Evolutionary conservation across 2,113 vertebrate genomes (phyloP).

Genomic region (Cepphus grylle): DNA sequence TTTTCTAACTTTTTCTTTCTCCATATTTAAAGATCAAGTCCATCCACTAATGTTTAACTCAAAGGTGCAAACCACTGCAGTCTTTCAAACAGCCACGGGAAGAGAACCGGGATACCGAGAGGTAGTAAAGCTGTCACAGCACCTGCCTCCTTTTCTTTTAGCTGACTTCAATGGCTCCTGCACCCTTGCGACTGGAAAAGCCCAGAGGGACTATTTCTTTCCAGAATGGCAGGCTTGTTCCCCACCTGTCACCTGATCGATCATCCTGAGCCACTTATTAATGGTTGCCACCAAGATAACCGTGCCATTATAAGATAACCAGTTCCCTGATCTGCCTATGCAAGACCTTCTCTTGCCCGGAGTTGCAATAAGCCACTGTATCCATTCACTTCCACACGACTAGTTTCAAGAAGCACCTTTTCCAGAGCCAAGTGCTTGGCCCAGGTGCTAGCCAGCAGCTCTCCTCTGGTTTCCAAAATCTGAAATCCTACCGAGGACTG

Average conservation of each 20-base stretch:
- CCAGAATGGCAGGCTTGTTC: neutral
- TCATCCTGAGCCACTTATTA: neutral
- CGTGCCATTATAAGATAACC: neutral
- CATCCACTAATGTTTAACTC: neutral
- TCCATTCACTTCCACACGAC: neutral
- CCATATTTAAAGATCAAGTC: neutral
- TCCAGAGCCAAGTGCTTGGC: neutral
- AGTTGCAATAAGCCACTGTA: neutral
- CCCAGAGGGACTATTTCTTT: neutral
- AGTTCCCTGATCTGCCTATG: neutral
- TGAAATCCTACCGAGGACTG: neutral
- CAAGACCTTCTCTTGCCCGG: neutral
- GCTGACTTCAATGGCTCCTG: neutral
- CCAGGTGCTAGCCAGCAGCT: neutral
- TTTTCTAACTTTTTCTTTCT: neutral
- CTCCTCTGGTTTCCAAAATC: neutral
- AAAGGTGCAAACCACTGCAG: neutral
- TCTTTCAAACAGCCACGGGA: neutral
- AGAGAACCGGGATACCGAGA: rapidly evolving
- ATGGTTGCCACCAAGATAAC: neutral
- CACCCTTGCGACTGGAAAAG: neutral
- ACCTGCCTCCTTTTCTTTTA: neutral
- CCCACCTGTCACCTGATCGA: neutral
- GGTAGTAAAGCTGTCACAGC: neutral
- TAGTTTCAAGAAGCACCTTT: neutral